Conservation (phyloP, 2,888 invertebrate species). For the Ophion obscuratus region DNA sequence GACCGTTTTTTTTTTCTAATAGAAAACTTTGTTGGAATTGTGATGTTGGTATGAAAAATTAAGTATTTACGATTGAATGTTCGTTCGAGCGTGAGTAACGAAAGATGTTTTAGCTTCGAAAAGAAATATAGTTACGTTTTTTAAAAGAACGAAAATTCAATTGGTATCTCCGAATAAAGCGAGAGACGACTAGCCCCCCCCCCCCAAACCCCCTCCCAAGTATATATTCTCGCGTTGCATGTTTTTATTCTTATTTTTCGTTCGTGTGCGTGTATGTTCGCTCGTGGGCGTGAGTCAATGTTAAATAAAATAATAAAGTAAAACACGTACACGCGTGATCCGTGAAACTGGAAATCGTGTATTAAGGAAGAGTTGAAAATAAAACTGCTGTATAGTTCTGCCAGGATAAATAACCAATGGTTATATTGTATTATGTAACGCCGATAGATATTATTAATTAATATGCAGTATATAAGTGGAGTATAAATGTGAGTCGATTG, state of each 20-base stretch:
- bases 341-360: conserved; percentile 77
- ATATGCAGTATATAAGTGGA: conserved; percentile 58
- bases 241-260: conserved; percentile 42
- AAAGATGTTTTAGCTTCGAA: conserved; percentile 29
- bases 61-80: conserved; percentile 41
- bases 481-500: conserved; percentile 62
- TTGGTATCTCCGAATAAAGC: conserved; percentile 29
- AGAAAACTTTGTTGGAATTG: conserved; percentile 47
- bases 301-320: conserved; percentile 53
- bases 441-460: conserved; percentile 75
- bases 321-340: conserved; percentile 69
- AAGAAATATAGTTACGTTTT: conserved; percentile 57
- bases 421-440: conserved; percentile 80
- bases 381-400: conserved; percentile 79
- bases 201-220: conserved; percentile 18
- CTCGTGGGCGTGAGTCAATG: conserved; percentile 64
- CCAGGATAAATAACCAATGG: conserved; percentile 77
- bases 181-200: not conserved
- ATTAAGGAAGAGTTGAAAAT: conserved; percentile 22
- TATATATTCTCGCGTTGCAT: conserved; percentile 62
- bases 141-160: conserved; percentile 63
- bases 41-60: conserved; percentile 40
- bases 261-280: conserved; percentile 73
- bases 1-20: conserved; percentile 24
- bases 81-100: conserved; percentile 41